These are phyloP conservation scores for Agrochola lychnidis DNA, from an alignment of 2,888 invertebrate species.

Conservation along the genomic window DNA sequence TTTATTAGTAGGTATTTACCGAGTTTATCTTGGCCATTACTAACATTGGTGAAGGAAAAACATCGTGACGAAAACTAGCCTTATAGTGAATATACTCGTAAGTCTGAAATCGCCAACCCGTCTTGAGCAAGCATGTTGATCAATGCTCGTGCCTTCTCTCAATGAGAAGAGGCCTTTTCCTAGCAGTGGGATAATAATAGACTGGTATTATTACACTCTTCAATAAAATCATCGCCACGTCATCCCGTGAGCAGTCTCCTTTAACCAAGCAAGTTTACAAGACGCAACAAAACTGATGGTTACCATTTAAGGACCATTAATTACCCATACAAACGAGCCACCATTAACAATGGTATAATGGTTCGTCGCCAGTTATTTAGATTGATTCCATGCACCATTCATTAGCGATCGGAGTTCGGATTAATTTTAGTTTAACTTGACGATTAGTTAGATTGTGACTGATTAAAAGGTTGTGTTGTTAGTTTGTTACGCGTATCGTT, in stretches of 20 bases:
- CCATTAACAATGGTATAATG: constrained; percentile 74
- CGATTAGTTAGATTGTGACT: constrained; percentile 51
- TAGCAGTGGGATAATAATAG: too few relatives aligned
- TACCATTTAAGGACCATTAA: constrained; percentile 73
- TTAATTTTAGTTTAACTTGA: constrained; percentile 62
- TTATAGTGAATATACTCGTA: too few relatives aligned
- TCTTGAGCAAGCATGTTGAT: too few relatives aligned
- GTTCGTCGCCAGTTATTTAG: constrained; percentile 66
- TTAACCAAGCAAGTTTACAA: constrained; percentile 60
- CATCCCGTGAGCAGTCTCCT: constrained; percentile 47
- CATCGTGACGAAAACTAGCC: too few relatives aligned
- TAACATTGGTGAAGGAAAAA: too few relatives aligned
- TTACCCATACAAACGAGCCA: constrained; percentile 74
- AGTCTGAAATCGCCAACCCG: too few relatives aligned
- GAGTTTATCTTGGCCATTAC: too few relatives aligned
- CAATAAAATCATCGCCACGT: background rate
- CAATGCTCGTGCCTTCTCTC: too few relatives aligned
- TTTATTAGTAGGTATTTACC: too few relatives aligned
- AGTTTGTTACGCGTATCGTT: too few relatives aligned
- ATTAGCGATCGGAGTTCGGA: constrained; percentile 58
- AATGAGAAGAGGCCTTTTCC: too few relatives aligned
- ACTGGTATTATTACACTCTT: background rate
- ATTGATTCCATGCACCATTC: constrained; percentile 65
- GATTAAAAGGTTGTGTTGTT: constrained; percentile 24
- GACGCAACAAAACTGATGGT: constrained; percentile 70